Conservation (phyloP, 2,113 vertebrate genomes). For the Lepidothrix coronata region DNA sequence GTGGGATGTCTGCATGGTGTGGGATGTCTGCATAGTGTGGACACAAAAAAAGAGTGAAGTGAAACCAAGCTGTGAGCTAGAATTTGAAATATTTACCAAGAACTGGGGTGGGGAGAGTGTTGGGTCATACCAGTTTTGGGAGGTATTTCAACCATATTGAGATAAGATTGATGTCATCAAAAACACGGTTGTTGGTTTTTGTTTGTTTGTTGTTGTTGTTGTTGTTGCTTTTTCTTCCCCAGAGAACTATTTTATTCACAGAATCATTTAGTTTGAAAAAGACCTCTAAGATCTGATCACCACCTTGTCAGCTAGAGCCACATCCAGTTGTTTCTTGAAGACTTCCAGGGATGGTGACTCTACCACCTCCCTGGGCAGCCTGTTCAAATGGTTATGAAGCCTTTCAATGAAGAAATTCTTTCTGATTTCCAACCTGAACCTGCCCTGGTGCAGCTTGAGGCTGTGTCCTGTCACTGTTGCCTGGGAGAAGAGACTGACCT, state of each 20-base stretch:
- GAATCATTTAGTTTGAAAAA: not conserved
- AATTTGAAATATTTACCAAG: not conserved
- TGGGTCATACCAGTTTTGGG: accelerated
- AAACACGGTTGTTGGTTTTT: not conserved
- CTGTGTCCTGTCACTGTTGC: not conserved
- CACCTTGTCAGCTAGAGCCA: not conserved
- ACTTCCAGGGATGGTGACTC: not conserved
- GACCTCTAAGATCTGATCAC: not conserved
- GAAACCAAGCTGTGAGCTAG: not conserved
- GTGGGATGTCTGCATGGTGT: not conserved
- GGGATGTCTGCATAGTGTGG: not conserved
- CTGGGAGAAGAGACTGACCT: not conserved
- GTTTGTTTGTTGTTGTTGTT: not conserved
- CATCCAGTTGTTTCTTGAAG: not conserved
- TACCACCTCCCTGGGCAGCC: not conserved
- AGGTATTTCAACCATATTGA: not conserved
- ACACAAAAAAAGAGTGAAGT: not conserved
- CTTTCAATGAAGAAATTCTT: not conserved
- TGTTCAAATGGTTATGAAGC: not conserved
- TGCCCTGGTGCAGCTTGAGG: not conserved
- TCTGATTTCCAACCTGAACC: not conserved
- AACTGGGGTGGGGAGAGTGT: accelerated
- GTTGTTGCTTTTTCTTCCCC: not conserved
- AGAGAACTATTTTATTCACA: not conserved
- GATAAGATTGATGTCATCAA: not conserved